Percentiles rank a stretch among this genome's conserved stretches.
Evolutionary conservation across 2,888 invertebrate genomes (phyloP).

Genomic region (Hydraecia micacea): DNA sequence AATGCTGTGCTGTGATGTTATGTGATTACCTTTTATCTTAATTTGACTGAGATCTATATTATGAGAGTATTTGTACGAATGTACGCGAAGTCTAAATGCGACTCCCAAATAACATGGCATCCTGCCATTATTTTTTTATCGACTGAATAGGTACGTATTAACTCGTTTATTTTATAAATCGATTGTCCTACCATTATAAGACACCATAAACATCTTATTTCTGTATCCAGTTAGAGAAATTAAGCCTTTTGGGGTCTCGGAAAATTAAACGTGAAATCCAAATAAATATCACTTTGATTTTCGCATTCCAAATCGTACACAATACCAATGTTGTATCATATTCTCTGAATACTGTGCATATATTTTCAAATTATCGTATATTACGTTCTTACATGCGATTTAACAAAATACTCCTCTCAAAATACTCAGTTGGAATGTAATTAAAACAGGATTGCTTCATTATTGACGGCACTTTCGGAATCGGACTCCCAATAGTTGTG

Average conservation of each 20-base stretch:
- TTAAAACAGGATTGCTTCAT: slow-evolving; percentile 24
- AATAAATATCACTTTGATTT: neutral
- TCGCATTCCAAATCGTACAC: slow-evolving; percentile 11
- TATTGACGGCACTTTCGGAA: neutral
- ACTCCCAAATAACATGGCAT: neutral
- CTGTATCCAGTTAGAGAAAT: neutral
- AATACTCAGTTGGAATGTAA: slow-evolving; percentile 28
- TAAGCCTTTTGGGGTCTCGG: neutral
- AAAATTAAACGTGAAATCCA: neutral
- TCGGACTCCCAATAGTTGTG: neutral
- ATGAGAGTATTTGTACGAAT: neutral
- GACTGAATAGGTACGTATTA: too few relatives aligned
- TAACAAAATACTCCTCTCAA: slow-evolving; percentile 6
- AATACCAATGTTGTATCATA: slow-evolving; percentile 8
- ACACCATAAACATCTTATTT: neutral
- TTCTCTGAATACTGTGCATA: slow-evolving; percentile 7
- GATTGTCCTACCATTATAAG: neutral
- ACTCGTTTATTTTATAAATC: neutral
- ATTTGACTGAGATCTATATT: neutral
- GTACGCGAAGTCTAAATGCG: neutral
- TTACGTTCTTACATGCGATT: slow-evolving; percentile 8
- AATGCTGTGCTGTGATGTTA: neutral
- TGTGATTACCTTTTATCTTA: neutral
- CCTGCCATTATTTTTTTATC: neutral
- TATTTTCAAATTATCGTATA: slow-evolving; percentile 2